Percentiles rank a stretch among this genome's conserved stretches.
phyloP scores from a whole-genome alignment of 2,797 vertebrate genomes.

The Pipistrellus pipistrellus region DNA sequence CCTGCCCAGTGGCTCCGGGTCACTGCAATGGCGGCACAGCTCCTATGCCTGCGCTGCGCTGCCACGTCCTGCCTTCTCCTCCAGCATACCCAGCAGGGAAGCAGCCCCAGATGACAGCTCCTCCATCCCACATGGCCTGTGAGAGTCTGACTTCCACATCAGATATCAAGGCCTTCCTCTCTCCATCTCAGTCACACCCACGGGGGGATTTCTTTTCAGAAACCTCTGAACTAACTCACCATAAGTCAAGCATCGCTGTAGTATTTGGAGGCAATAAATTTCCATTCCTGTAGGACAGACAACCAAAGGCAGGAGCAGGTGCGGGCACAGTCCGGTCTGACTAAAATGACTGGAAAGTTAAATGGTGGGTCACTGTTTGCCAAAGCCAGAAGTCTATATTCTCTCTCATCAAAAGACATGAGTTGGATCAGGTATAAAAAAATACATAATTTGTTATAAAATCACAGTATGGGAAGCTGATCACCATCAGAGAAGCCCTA shows the following conservation, averaged over 20 bases:
- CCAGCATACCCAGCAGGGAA: not conserved
- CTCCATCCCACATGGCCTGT: not conserved
- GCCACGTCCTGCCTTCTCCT: not conserved
- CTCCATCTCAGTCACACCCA: not conserved
- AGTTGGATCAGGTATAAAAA: not conserved
- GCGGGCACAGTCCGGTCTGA: not conserved
- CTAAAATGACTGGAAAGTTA: not conserved
- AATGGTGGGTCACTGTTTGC: not conserved
- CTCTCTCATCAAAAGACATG: not conserved
- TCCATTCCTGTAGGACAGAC: not conserved
- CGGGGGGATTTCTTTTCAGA: slow-evolving; percentile 10
- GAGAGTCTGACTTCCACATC: not conserved
- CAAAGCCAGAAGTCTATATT: not conserved
- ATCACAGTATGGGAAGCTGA: not conserved
- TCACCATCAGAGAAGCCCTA: not conserved
- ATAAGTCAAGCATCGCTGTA: not conserved
- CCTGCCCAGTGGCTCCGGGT: not conserved
- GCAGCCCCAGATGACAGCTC: not conserved
- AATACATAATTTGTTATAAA: not conserved
- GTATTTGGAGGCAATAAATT: not conserved
- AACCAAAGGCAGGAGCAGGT: not conserved
- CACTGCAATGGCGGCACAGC: not conserved
- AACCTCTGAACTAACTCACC: not conserved
- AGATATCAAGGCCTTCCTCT: not conserved
- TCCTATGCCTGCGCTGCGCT: not conserved